Conservation (phyloP, 2,113 vertebrate species). For the Atlantisia rogersi region DNA sequence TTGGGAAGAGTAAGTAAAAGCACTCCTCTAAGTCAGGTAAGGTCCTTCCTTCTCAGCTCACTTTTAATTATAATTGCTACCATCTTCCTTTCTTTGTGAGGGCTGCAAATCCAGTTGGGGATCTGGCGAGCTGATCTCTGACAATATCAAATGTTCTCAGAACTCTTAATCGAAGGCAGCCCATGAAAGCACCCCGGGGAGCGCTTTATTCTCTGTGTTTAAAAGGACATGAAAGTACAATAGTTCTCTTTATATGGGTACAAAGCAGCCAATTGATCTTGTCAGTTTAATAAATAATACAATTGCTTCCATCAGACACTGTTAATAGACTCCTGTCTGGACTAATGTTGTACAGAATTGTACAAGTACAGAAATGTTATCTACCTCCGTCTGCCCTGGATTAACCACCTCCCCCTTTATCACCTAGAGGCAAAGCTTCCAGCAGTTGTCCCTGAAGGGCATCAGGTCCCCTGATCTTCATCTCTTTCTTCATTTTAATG, state of each 20-base stretch:
- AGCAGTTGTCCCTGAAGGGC: neutral
- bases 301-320: conserved; percentile 66
- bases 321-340: conserved; percentile 68
- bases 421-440: conserved; percentile 29
- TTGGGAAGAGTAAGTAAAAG: conserved; percentile 49
- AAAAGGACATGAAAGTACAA: conserved; percentile 69
- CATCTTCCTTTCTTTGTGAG: conserved; percentile 40
- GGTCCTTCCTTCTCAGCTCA: conserved; percentile 32
- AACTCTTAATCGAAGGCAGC: conserved; percentile 66
- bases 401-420: conserved; percentile 40
- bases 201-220: conserved; percentile 63
- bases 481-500: conserved; percentile 26
- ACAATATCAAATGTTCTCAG: conserved; percentile 65
- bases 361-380: conserved; percentile 50
- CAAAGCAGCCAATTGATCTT: conserved; percentile 71
- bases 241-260: conserved; percentile 44
- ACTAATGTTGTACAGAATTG: conserved; percentile 62
- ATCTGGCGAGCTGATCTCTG: conserved; percentile 41
- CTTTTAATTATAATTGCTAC: conserved; percentile 60
- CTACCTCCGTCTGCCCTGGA: neutral
- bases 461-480: neutral
- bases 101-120: conserved; percentile 36
- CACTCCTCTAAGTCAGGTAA: conserved; percentile 31
- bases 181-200: conserved; percentile 61
- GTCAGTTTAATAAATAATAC: conserved; percentile 73